Evolutionary conservation across 2,113 vertebrate genomes (phyloP).

Genomic region (Picathartes gymnocephalus): DNA sequence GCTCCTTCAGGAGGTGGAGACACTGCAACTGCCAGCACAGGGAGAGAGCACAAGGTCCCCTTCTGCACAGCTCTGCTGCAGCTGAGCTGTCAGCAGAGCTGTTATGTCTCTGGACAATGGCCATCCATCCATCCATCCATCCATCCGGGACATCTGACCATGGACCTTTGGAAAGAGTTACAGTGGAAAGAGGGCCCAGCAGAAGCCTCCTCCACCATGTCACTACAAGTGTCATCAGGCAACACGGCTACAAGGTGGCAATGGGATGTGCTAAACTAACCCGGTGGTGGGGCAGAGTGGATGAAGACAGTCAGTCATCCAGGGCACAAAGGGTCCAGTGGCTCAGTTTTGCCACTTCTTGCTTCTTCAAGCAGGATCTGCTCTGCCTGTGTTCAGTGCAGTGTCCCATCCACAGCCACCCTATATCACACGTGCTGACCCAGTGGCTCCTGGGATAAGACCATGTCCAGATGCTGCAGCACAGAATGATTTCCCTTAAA

Average conservation of each 20-base stretch:
- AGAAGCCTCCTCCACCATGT: not conserved
- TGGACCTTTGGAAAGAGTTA: not conserved
- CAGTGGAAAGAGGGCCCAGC: not conserved
- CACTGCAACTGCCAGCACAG: not conserved
- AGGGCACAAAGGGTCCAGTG: not conserved
- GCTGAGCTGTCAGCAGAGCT: not conserved
- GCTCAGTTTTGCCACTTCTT: not conserved
- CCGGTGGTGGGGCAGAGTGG: not conserved
- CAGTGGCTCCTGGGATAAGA: not conserved
- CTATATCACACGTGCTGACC: rapidly evolving
- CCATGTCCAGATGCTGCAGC: not conserved
- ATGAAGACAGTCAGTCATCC: not conserved
- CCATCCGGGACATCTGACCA: not conserved
- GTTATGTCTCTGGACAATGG: not conserved
- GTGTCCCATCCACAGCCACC: not conserved
- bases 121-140: not conserved
- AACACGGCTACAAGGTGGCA: not conserved
- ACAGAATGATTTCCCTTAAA: not conserved
- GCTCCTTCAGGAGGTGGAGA: not conserved
- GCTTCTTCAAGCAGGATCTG: not conserved
- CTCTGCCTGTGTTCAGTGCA: not conserved
- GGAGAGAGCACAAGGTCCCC: not conserved
- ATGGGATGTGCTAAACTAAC: not conserved
- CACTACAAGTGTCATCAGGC: rapidly evolving
- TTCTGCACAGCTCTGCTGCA: not conserved